phyloP scores from a whole-genome alignment of 2,888 invertebrate genomes.

The Stenodema calcarata region DNA sequence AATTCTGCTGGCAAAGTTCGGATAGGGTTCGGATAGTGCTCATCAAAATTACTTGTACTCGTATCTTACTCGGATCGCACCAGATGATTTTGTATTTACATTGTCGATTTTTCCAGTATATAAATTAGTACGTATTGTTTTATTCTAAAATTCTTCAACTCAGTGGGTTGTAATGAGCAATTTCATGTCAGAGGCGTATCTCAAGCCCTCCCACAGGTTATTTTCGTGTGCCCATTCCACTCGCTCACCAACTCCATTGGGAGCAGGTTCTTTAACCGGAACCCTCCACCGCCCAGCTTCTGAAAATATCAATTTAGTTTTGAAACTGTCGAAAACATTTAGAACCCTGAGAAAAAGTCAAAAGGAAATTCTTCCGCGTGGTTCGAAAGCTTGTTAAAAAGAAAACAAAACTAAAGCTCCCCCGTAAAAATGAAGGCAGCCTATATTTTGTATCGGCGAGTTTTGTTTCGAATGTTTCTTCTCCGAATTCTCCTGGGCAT shows the following conservation, averaged over 20 bases:
- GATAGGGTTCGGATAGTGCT: no score
- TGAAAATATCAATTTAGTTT: background rate
- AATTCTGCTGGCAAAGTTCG: no score
- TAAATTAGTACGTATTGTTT: no score
- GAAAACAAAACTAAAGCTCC: background rate
- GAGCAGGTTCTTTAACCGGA: background rate
- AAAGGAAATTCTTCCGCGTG: background rate
- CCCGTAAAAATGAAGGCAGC: background rate
- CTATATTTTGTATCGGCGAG: constrained; percentile 3
- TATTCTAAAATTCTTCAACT: no score
- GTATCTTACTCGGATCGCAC: no score
- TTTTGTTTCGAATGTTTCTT: constrained; percentile 5
- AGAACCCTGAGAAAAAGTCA: background rate
- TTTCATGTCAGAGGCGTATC: background rate
- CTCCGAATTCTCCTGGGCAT: background rate
- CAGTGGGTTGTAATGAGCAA: no score
- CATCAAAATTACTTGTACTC: no score
- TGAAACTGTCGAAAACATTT: background rate
- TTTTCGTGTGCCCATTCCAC: background rate
- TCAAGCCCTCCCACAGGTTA: background rate
- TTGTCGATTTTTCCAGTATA: no score
- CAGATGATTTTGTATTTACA: no score
- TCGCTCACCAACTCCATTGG: background rate
- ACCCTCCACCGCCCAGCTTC: background rate
- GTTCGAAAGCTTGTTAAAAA: background rate